A percentile compares a stretch with the other conserved stretches of the same genome.
Evolutionary conservation across 2,113 vertebrate species (phyloP).

Genomic region (Oreochromis spilurus): DNA sequence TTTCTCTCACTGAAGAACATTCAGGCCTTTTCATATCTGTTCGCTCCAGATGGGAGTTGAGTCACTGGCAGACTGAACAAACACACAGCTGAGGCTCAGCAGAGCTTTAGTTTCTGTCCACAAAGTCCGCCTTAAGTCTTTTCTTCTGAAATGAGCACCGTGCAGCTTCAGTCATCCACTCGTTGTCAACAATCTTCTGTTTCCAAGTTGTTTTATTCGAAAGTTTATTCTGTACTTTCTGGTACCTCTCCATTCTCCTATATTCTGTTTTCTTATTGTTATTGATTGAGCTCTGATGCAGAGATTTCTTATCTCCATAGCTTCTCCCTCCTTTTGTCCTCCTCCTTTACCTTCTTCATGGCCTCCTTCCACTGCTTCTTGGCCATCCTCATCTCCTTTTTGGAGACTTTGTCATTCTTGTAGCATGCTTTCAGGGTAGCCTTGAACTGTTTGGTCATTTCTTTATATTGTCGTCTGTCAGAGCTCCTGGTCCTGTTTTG

Average conservation of each 20-base stretch:
- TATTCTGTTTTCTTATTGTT: neutral
- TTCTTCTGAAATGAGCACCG: neutral
- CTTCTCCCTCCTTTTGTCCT: neutral
- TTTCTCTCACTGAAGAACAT: neutral
- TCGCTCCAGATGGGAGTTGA: constrained; percentile 27
- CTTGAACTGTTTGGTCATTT: neutral
- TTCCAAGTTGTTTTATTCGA: neutral
- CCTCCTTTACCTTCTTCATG: neutral
- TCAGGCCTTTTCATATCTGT: neutral
- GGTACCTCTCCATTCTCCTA: neutral
- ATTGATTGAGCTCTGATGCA: neutral
- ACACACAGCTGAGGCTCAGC: constrained; percentile 10
- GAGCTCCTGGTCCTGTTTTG: neutral
- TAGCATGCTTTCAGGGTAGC: neutral
- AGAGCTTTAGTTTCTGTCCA: neutral
- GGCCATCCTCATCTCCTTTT: neutral
- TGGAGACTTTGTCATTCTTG: neutral
- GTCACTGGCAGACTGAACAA: constrained; percentile 16
- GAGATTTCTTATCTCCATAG: neutral
- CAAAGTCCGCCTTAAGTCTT: neutral
- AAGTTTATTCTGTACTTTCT: neutral
- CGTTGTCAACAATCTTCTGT: neutral
- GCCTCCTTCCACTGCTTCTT: neutral
- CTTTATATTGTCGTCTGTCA: neutral
- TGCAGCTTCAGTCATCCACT: neutral